Conservation (phyloP, 37 sponge, comb jelly and placozoan genomes). For the Chondrilla cf. caribensis region DNA sequence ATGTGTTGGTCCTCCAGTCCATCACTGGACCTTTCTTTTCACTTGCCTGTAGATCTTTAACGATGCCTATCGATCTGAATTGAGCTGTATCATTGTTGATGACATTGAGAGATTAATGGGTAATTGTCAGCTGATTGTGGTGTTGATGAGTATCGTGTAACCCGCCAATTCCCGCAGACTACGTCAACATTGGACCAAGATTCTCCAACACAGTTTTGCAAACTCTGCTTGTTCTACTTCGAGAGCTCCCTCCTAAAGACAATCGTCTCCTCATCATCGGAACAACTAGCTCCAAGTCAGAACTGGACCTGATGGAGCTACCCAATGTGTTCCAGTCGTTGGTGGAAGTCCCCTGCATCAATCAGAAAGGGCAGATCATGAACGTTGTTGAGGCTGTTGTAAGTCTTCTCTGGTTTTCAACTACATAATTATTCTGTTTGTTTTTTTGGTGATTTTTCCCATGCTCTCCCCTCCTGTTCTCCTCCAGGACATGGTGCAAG, state of each 20-base stretch:
- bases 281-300: constrained; percentile 50
- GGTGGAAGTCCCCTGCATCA: constrained; percentile 4
- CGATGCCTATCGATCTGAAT: constrained; percentile 95
- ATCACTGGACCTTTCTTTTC: background rate
- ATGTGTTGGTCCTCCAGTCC: background rate
- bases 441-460: too few relatives aligned
- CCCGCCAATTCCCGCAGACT: constrained; percentile 45
- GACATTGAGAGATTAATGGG: constrained; percentile 91
- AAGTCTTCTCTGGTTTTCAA: too few relatives aligned
- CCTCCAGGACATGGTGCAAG: too few relatives aligned
- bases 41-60: constrained; percentile 71
- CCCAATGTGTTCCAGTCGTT: background rate
- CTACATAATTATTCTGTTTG: too few relatives aligned
- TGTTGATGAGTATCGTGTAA: background rate
- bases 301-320: background rate
- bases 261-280: constrained; percentile 81
- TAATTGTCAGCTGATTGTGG: background rate
- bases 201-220: constrained; percentile 88
- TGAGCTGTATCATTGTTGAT: constrained; percentile 95
- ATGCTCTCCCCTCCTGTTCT: too few relatives aligned
- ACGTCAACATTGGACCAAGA: constrained; percentile 86
- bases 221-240: constrained; percentile 68
- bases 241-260: constrained; percentile 66
- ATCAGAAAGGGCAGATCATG: background rate
- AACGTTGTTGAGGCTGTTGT: constrained; percentile 15